Base-by-base conservation (phyloP, 2,888 invertebrate genomes). In the Drosophila fungiperda region DNA sequence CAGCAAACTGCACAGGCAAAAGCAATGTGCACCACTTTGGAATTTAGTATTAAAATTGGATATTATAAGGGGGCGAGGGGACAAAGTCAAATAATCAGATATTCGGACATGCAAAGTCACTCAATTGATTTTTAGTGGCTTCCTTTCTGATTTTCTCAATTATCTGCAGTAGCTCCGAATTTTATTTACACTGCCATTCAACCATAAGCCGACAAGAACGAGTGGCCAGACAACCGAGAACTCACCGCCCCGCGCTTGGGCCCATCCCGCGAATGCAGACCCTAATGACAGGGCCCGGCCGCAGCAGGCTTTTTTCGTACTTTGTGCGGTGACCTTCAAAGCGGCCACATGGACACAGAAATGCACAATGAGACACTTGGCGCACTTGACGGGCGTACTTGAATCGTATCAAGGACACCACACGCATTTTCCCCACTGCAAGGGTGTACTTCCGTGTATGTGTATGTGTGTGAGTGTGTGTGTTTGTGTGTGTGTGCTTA, bases 321-420 rank as follows among this genome's bases (percentile, higher is more conserved):
- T 60, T 69, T 52, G 61, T 48, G 59, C 63, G 68, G 64, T 71
- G 82, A 78, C 90, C 80, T 83, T 82, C 86, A 42, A 54, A 54
- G 54, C 73, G 76, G 69, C 73, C 83, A 72, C 69, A 69, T 65
- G 78, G 65, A 74, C 73, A 66, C 66, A 81, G 62, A 83, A 86
- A 89, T 86, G 89, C 82, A 89, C 90, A 86, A 89, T 90, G 84
- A 89, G 86, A 73, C 87, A 86, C 89, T 85, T 86, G 83, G 87
- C 77, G 83, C 77, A 80, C 89, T 88, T 83, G 89, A 80, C 68
- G 86, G 64, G 48, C 67, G 85, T 85, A 87, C 90, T 90, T 90
- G 90, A 87, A 82, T 73, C 69, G 76, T 78, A 90, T 87, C 90
- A 87, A 87, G 90, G 90, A 78, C 87, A 83, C 68, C 71, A 71